Conservation (phyloP, 2,888 invertebrate genomes). For the Trisateles emortualis region DNA sequence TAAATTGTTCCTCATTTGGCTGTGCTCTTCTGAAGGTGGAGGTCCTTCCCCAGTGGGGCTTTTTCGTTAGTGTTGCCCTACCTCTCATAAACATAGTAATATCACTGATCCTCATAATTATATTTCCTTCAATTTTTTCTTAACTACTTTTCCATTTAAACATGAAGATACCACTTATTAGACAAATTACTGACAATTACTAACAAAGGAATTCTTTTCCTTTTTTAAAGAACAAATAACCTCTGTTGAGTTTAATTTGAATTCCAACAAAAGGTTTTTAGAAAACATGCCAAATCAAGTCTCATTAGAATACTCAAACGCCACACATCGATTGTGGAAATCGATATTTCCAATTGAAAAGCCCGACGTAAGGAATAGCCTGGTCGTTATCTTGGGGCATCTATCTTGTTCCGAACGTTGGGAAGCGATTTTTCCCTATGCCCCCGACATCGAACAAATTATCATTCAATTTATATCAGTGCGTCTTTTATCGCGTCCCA, state of each 20-base stretch:
- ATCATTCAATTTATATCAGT: slow-evolving; percentile 74
- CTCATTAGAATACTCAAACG: slow-evolving; percentile 30
- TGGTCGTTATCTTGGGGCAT: slow-evolving; percentile 60
- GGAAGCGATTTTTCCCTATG: slow-evolving; percentile 70
- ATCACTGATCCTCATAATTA: too few relatives aligned
- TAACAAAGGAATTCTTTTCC: too few relatives aligned
- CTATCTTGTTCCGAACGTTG: slow-evolving; percentile 60
- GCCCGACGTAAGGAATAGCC: slow-evolving; percentile 51
- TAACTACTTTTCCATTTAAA: too few relatives aligned
- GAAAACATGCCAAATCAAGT: slow-evolving; percentile 13
- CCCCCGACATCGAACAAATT: slow-evolving; percentile 71
- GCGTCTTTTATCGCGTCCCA: slow-evolving; percentile 65
- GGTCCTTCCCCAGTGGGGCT: too few relatives aligned
- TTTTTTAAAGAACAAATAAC: too few relatives aligned
- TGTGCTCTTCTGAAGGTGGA: too few relatives aligned
- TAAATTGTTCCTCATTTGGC: too few relatives aligned
- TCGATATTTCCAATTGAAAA: slow-evolving; percentile 63
- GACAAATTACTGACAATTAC: too few relatives aligned
- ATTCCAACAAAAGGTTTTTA: neutral
- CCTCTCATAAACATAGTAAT: too few relatives aligned
- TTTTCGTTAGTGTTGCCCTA: too few relatives aligned
- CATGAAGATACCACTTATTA: too few relatives aligned
- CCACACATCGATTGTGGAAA: slow-evolving; percentile 42
- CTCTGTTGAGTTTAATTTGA: neutral
- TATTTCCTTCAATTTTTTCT: too few relatives aligned